Evolutionary conservation across 2,797 vertebrate genomes (phyloP).

Genomic region (Semotilus atromaculatus): DNA sequence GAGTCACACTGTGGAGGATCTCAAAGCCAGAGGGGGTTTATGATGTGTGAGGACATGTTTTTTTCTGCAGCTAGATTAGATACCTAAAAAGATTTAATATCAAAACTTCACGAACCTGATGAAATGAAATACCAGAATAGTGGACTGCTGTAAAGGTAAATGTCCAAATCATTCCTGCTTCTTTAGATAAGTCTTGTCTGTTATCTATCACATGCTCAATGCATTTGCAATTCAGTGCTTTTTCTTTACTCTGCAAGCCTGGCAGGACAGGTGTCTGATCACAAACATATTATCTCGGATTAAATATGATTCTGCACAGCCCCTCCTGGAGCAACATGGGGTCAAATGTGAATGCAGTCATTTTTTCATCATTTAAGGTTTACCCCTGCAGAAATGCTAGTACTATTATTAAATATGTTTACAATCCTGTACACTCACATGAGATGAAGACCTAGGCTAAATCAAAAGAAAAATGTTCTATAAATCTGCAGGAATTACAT

Average conservation of each 20-base stretch:
- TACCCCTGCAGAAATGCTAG: too few species aligned
- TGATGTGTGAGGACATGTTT: neutral
- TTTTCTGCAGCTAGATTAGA: neutral
- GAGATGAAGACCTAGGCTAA: too few species aligned
- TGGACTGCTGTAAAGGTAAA: neutral
- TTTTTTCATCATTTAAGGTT: too few species aligned
- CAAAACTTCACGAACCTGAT: neutral
- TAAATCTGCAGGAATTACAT: too few species aligned
- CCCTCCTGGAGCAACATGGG: too few species aligned
- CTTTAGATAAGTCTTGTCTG: neutral
- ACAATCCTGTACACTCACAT: too few species aligned
- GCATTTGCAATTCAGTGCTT: neutral
- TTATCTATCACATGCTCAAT: neutral
- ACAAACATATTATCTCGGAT: neutral
- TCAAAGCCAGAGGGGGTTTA: conserved; percentile 15
- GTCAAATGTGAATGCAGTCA: too few species aligned
- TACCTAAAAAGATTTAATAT: neutral
- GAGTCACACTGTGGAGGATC: neutral
- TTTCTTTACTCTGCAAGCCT: neutral
- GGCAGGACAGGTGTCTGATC: neutral
- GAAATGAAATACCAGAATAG: neutral
- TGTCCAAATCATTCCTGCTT: neutral
- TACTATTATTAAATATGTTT: too few species aligned
- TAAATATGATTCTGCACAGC: neutral
- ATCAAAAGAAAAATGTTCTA: too few species aligned